A percentile compares a stretch with the other conserved stretches of the same genome.
Conservation (phyloP, 2,113 vertebrate species). For the Phylloscopus trochilus region DNA sequence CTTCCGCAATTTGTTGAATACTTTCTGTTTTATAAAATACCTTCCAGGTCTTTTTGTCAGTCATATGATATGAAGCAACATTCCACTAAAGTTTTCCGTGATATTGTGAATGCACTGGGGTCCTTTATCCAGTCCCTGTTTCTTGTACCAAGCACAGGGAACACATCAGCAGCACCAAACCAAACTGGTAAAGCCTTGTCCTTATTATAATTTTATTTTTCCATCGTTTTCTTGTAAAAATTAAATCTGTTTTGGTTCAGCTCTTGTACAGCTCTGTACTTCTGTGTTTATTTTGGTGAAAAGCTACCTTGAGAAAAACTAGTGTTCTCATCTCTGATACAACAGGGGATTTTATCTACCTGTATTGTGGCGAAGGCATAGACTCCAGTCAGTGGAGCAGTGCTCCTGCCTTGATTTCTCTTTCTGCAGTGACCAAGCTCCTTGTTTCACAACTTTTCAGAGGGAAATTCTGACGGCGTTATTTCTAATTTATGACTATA, state of each 20-base stretch:
- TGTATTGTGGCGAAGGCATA: neutral
- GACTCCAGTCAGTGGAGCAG: neutral
- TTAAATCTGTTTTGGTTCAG: neutral
- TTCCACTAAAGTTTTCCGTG: conserved; percentile 98
- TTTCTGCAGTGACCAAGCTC: neutral
- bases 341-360: neutral
- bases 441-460: neutral
- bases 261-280: neutral
- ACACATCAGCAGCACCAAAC: conserved; percentile 66
- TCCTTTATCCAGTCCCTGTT: conserved; percentile 99
- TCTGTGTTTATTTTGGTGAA: neutral
- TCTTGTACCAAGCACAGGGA: conserved; percentile 87
- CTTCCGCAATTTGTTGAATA: neutral
- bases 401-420: neutral
- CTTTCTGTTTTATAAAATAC: neutral
- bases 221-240: neutral
- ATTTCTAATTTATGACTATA: neutral
- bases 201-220: neutral
- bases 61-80: conserved; percentile 99
- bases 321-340: neutral
- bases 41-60: conserved; percentile 93
- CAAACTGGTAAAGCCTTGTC: conserved; percentile 80
- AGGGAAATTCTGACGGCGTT: neutral
- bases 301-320: neutral
- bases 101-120: conserved; percentile 96